Evolutionary conservation across 30 jellyfish, hydroid and myxozoan genomes (phyloP), one percentile per base, ranked within the genome.

Genomic region (Cassiopea xamachana): DNA sequence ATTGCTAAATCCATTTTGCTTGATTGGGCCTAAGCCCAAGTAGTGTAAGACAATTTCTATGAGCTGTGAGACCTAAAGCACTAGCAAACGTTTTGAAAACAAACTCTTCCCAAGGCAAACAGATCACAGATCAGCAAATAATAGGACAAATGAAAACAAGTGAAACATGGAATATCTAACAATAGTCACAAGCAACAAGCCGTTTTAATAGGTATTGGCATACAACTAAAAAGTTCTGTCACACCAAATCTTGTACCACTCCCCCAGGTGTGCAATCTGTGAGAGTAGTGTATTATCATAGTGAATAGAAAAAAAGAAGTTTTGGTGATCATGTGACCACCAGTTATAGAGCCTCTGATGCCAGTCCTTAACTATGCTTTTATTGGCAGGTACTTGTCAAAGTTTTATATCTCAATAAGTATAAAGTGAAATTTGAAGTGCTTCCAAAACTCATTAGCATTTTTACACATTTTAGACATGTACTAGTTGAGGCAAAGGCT

Each of bases 51-150:
- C 48, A 73, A 10, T 73, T 73, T 73, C 81, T 73, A 51, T 73
- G 81, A 73, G 51, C 51, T 16, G 81, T 73, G 60, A 73, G 81
- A 73, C 64, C 60, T 50, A 27, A 27, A 48, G 81, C 39, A 73
- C 81, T 73, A 48, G 15, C 12, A 73, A 73, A 27, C 17, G 81
- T 73, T 73, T 73, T 50, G 60, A 78, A 76, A 55, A 78, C 64
- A 78, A 78, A 60, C 87, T 78, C 75, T 78, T 78, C 87, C 87
- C n/a, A 55, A 78, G 87, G 60, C 64, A 46, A 78, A 60, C 73
- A 78, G 70, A 78, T 60, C 87, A 46, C 73, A 78, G 18, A 55
- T 3, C 71, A 78, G 73, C 69, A 12, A 76, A 51, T 76, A 43
- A 76, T 43, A 48, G 55, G 55, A 49, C 48, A 73, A 27, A 27